Percentiles rank a stretch among this genome's conserved stretches.
Evolutionary conservation across 2,888 invertebrate genomes (phyloP).

Genomic region (Drosophila stalkeri): DNA sequence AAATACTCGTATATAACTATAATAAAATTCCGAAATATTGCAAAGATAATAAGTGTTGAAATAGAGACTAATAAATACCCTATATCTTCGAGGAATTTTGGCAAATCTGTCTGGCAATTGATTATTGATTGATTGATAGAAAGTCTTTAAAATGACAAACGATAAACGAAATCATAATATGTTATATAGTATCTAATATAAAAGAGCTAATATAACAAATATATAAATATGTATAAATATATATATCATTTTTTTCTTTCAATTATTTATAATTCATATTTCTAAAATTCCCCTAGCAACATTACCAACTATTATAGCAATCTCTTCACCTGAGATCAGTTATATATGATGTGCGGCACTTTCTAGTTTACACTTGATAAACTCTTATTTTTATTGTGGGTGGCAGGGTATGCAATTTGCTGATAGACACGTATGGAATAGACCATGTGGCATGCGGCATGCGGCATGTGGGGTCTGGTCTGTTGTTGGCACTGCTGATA

Average conservation of each 20-base stretch:
- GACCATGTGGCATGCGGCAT: conserved; percentile 11
- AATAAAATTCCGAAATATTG: conserved; percentile 22
- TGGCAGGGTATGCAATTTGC: conserved; percentile 20
- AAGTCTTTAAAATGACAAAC: too few species aligned
- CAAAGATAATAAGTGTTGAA: background rate
- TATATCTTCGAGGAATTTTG: background rate
- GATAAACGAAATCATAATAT: too few species aligned
- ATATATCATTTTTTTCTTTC: too few species aligned
- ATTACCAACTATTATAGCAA: background rate
- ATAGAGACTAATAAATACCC: conserved; percentile 3
- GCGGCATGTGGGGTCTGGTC: conserved; percentile 24
- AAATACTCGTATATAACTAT: conserved; percentile 27
- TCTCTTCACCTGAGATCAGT: too few species aligned
- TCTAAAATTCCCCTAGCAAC: background rate
- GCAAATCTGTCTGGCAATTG: background rate
- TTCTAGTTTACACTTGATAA: background rate
- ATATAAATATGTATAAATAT: too few species aligned
- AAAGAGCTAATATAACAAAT: too few species aligned
- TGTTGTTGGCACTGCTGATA: conserved; percentile 42
- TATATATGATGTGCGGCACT: background rate
- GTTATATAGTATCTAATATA: too few species aligned
- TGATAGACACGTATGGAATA: conserved; percentile 28
- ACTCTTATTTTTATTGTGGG: background rate
- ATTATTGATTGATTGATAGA: too few species aligned
- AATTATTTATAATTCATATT: too few species aligned